Evolutionary conservation across 1,140 invertebrate species (phyloP).

Genomic region (Lamellibrachia luymesi): DNA sequence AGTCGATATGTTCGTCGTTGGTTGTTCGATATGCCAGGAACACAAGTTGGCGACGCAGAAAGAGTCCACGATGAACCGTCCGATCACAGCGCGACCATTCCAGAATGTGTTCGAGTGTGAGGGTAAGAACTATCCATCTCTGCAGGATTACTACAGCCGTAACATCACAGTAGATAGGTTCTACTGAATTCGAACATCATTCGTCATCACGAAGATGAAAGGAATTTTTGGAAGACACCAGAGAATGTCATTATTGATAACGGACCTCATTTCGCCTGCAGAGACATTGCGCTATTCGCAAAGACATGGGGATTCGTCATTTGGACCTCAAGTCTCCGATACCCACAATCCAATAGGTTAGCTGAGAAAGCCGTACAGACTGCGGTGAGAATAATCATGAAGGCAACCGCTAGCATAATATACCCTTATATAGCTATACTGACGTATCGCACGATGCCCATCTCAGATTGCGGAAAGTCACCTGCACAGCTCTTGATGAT

Average conservation of each 20-base stretch:
- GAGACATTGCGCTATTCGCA: not conserved
- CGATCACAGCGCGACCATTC: not conserved
- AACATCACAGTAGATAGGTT: not conserved
- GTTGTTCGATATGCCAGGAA: not conserved
- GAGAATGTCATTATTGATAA: not conserved
- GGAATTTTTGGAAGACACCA: too few species aligned
- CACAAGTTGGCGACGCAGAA: not conserved
- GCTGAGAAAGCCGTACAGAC: not conserved
- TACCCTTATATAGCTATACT: not conserved
- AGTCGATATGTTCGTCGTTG: not conserved
- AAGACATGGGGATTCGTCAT: not conserved
- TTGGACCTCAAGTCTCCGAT: not conserved
- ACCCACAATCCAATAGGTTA: not conserved
- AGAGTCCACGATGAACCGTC: not conserved
- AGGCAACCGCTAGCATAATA: not conserved
- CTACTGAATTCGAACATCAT: not conserved
- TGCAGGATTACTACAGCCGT: not conserved
- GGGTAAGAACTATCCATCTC: not conserved
- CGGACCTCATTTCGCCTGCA: not conserved
- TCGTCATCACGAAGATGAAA: not conserved
- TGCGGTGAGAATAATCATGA: not conserved
- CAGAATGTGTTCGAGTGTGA: not conserved
- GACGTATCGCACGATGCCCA: too few species aligned
- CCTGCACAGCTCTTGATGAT: too few species aligned
- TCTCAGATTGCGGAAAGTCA: too few species aligned